Percentiles rank a stretch among this genome's conserved stretches.
Evolutionary conservation across 2,888 invertebrate species (phyloP).

Genomic region (Drosophila quinaria): DNA sequence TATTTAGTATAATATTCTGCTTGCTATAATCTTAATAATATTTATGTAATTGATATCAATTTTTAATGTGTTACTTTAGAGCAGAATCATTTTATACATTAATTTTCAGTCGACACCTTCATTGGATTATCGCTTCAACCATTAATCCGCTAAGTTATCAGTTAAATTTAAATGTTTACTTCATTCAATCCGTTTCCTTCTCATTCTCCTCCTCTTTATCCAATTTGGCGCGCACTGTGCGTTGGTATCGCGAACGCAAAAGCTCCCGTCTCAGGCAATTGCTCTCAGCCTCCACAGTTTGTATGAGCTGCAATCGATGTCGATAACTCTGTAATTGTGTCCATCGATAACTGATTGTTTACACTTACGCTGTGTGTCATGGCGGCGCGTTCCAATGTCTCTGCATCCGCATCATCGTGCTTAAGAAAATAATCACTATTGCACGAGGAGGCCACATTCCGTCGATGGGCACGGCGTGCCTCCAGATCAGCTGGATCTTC

Average conservation of each 20-base stretch:
- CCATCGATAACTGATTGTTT: not conserved
- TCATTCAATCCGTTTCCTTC: slow-evolving; percentile 6
- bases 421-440: slow-evolving; percentile 59
- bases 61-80: not conserved
- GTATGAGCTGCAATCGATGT: slow-evolving; percentile 61
- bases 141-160: not conserved
- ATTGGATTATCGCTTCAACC: not conserved
- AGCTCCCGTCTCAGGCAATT: slow-evolving; percentile 79
- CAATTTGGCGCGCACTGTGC: slow-evolving; percentile 51
- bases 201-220: slow-evolving; percentile 35
- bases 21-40: not conserved
- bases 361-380: slow-evolving; percentile 79
- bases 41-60: not conserved
- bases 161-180: not conserved
- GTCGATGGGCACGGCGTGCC: slow-evolving; percentile 37
- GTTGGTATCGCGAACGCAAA: slow-evolving; percentile 77
- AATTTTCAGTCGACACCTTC: not conserved
- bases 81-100: not conserved
- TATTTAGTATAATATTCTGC: not conserved
- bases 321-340: not conserved
- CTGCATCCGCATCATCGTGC: slow-evolving; percentile 70
- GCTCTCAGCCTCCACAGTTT: slow-evolving; percentile 78
- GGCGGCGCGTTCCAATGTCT: slow-evolving; percentile 75
- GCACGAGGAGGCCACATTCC: slow-evolving; percentile 65
- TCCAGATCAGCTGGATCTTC: slow-evolving; percentile 6